Conservation (phyloP, 2,113 vertebrate species). For the Mystacornis crossleyi region DNA sequence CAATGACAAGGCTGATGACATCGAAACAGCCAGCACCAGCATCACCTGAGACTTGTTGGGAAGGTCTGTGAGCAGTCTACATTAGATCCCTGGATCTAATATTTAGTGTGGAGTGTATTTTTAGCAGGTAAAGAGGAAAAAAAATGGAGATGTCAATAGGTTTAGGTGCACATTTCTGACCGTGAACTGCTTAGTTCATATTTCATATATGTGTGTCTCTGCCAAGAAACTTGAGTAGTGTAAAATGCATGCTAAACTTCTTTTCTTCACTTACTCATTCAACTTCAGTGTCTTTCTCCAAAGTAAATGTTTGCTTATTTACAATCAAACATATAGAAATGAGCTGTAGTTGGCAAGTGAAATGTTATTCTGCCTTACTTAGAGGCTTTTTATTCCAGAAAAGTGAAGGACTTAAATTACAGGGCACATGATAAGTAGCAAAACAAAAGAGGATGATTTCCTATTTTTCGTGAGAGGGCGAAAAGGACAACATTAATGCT, state of each 20-base stretch:
- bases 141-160: not conserved
- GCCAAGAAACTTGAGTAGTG: not conserved
- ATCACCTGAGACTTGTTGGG: not conserved
- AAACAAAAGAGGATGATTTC: not conserved
- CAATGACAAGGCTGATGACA: rapidly evolving
- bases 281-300: not conserved
- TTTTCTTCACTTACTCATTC: not conserved
- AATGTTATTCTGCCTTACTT: not conserved
- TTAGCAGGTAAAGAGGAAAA: not conserved
- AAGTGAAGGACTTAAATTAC: not conserved
- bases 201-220: not conserved
- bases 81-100: not conserved
- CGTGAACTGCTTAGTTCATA: not conserved
- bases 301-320: not conserved
- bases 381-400: not conserved
- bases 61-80: not conserved
- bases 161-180: not conserved
- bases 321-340: not conserved
- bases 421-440: not conserved
- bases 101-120: not conserved
- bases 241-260: rapidly evolving
- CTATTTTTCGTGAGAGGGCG: not conserved
- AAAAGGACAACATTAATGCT: not conserved
- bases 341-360: not conserved
- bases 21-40: not conserved